These are phyloP conservation scores for Suillia variegata DNA, from an alignment of 2,888 invertebrate species.

Conservation along the genomic window DNA sequence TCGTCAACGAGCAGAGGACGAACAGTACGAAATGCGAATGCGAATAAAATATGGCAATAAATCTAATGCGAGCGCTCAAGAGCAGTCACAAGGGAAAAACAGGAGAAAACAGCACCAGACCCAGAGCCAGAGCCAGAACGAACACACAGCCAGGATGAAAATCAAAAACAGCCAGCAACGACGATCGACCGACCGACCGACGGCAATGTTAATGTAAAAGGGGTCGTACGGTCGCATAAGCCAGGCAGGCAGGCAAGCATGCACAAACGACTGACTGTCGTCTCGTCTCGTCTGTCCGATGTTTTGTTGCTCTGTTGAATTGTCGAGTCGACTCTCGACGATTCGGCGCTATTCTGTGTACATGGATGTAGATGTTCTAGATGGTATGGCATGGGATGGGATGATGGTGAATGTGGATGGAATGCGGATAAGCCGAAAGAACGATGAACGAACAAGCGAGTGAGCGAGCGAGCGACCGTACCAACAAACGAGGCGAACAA, in stretches of 20 bases:
- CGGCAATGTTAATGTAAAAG: slow-evolving; percentile 35
- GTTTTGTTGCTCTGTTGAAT: no score
- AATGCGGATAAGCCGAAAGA: slow-evolving; percentile 23
- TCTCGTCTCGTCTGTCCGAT: not conserved
- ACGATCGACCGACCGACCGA: not conserved
- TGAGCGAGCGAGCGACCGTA: slow-evolving; percentile 4
- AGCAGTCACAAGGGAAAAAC: no score
- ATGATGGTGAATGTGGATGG: slow-evolving; percentile 2
- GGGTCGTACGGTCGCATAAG: slow-evolving; percentile 43
- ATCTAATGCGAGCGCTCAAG: slow-evolving; percentile 45
- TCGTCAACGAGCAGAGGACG: slow-evolving; percentile 11
- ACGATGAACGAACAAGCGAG: slow-evolving; percentile 17
- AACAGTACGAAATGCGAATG: slow-evolving; percentile 23
- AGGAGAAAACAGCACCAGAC: slow-evolving; percentile 19
- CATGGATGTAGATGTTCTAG: not conserved
- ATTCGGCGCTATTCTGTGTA: not conserved
- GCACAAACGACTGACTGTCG: not conserved
- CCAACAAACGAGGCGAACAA: slow-evolving; percentile 15
- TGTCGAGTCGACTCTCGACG: not conserved
- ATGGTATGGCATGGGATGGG: not conserved
- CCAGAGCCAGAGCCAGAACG: slow-evolving; percentile 30
- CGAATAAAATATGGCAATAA: slow-evolving; percentile 54
- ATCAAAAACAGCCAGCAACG: slow-evolving; percentile 13
- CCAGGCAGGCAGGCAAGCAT: no score
- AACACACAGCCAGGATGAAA: slow-evolving; percentile 13